A percentile compares a stretch with the other conserved stretches of the same genome.
Conservation (phyloP, 2,888 invertebrate genomes). For the Gerris lacustris region DNA sequence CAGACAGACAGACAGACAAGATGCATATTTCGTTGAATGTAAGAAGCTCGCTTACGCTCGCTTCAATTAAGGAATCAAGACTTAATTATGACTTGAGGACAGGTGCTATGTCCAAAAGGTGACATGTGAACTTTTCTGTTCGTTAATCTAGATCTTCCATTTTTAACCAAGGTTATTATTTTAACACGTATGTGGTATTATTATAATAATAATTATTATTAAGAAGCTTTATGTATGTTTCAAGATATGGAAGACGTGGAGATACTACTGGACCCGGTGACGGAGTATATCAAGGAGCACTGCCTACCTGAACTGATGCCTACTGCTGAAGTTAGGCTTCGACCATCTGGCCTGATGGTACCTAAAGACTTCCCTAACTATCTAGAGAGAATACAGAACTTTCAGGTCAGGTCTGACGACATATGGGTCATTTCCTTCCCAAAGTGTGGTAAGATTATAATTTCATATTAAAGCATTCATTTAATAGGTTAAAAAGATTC, state of each 20-base stretch:
- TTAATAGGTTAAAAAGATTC: background rate
- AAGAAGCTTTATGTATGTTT: background rate
- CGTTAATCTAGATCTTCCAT: too few species aligned
- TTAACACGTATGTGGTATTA: too few species aligned
- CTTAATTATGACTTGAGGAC: too few species aligned
- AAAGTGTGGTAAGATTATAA: slow-evolving; percentile 34
- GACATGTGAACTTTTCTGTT: too few species aligned
- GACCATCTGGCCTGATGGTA: slow-evolving; percentile 30
- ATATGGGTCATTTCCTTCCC: slow-evolving; percentile 36
- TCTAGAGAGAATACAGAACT: slow-evolving; percentile 32
- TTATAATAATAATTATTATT: too few species aligned
- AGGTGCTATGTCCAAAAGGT: too few species aligned
- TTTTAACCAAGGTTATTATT: too few species aligned
- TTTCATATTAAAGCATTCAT: background rate
- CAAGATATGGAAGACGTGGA: slow-evolving; percentile 26
- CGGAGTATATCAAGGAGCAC: slow-evolving; percentile 29
- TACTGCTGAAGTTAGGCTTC: slow-evolving; percentile 26
- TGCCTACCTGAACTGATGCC: slow-evolving; percentile 31
- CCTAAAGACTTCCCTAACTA: slow-evolving; percentile 30
- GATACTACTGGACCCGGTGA: slow-evolving; percentile 32
- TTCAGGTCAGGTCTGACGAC: slow-evolving; percentile 35
- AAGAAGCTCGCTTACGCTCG: too few species aligned
- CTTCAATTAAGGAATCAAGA: too few species aligned
- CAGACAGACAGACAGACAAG: too few species aligned
- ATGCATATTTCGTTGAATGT: too few species aligned